A percentile compares a stretch with the other conserved stretches of the same genome.
These are phyloP conservation scores for Sphaerodactylus townsendi DNA, from an alignment of 2,113 vertebrate species.

Conservation along the genomic window DNA sequence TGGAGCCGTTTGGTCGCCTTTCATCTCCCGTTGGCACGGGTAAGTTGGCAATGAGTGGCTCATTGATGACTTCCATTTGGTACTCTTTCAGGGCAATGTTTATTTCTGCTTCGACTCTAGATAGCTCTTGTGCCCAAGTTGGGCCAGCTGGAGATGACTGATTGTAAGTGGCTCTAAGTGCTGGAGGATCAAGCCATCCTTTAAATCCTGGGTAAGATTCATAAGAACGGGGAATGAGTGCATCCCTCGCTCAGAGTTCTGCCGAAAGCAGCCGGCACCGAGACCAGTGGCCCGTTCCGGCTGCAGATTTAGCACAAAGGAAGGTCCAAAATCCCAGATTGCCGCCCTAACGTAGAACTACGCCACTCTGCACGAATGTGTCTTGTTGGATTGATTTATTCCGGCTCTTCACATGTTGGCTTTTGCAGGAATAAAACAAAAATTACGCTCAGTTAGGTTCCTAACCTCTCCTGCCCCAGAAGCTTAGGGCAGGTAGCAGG, in stretches of 20 bases:
- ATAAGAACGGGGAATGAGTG: neutral
- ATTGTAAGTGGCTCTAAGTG: no score
- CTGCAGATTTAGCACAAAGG: neutral
- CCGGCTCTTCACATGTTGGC: neutral
- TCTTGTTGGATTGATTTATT: neutral
- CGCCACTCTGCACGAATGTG: neutral
- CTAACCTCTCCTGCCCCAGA: neutral
- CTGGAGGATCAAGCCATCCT: no score
- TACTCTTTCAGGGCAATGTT: no score
- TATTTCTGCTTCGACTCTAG: no score
- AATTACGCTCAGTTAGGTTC: neutral
- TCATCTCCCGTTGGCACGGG: no score
- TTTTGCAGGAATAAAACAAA: neutral
- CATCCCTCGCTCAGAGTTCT: neutral
- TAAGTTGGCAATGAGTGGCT: no score
- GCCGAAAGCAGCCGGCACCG: neutral
- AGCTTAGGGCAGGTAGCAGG: slow-evolving; percentile 3
- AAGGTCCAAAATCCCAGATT: neutral
- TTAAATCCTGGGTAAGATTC: no score
- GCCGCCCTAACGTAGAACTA: neutral
- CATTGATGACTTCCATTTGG: no score
- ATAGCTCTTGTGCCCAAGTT: no score
- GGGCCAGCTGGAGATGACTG: no score
- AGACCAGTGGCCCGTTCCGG: neutral
- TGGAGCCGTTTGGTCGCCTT: no score